Evolutionary conservation across 2,888 invertebrate genomes (phyloP).

Genomic region (Brenthis ino): DNA sequence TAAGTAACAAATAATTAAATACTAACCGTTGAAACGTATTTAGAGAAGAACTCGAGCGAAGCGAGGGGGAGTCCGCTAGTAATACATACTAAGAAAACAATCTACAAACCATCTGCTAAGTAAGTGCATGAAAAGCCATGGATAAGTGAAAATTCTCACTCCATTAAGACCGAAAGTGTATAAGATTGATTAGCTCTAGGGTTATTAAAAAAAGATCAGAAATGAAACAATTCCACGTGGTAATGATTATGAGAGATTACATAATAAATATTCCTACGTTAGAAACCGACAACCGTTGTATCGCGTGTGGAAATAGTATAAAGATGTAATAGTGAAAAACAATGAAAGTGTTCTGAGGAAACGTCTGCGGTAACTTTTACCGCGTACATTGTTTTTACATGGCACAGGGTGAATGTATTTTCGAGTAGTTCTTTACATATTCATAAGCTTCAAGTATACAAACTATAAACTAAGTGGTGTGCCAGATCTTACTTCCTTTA

Average conservation of each 20-base stretch:
- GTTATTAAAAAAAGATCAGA: too few relatives aligned
- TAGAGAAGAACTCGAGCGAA: too few relatives aligned
- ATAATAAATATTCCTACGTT: slow-evolving; percentile 11
- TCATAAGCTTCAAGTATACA: slow-evolving; percentile 7
- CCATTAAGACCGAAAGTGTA: background rate
- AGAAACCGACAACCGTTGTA: slow-evolving; percentile 11
- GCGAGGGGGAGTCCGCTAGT: too few relatives aligned
- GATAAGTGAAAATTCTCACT: background rate
- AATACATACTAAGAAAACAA: too few relatives aligned
- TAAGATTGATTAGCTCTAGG: too few relatives aligned
- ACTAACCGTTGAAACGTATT: too few relatives aligned
- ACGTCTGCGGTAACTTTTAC: slow-evolving; percentile 27
- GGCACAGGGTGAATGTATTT: slow-evolving; percentile 16
- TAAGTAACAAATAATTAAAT: too few relatives aligned
- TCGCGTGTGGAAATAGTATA: slow-evolving; percentile 29
- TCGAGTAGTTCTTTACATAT: slow-evolving; percentile 17
- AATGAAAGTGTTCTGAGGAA: slow-evolving; percentile 36
- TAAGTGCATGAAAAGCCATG: background rate
- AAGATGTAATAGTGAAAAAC: slow-evolving; percentile 27
- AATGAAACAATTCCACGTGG: slow-evolving; percentile 9
- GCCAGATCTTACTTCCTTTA: background rate
- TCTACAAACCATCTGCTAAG: too few relatives aligned
- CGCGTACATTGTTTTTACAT: slow-evolving; percentile 13
- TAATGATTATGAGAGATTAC: slow-evolving; percentile 5
- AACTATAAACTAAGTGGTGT: background rate